Evolutionary conservation across 2,888 invertebrate genomes (phyloP).

Genomic region (Pardosa pseudoannulata): DNA sequence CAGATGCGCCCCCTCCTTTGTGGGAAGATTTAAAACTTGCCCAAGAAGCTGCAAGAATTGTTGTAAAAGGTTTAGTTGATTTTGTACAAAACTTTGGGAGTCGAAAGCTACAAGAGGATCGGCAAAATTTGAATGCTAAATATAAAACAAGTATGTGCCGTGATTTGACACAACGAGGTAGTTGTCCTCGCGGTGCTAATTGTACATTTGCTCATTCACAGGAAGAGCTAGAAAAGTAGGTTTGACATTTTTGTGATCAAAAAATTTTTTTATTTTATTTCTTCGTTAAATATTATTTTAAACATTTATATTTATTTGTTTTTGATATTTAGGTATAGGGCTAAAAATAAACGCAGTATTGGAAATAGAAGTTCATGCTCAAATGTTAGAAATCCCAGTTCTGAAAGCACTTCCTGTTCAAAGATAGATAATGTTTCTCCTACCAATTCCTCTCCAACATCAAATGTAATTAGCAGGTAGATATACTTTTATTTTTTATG

Average conservation of each 20-base stretch:
- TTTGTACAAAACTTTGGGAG: conserved; percentile 87
- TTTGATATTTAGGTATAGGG: conserved; percentile 31
- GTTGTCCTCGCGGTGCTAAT: conserved; percentile 89
- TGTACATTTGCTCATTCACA: conserved; percentile 96
- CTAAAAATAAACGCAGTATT: conserved; percentile 58
- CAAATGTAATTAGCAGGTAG: not conserved
- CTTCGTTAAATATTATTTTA: not conserved
- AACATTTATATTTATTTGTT: no score
- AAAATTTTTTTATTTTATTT: not conserved
- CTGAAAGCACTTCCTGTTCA: conserved; percentile 26
- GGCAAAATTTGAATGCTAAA: conserved; percentile 81
- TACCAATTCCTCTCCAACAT: conserved; percentile 23
- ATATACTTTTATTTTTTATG: no score
- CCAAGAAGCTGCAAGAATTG: conserved; percentile 79
- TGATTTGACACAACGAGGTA: conserved; percentile 86
- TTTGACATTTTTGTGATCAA: not conserved
- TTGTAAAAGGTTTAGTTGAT: conserved; percentile 86
- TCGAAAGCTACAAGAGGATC: conserved; percentile 78
- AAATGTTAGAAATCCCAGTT: conserved; percentile 26
- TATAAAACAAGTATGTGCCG: conserved; percentile 95
- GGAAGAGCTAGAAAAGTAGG: conserved; percentile 90
- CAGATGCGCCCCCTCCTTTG: conserved; percentile 77
- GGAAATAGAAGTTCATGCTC: conserved; percentile 21
- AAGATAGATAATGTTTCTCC: conserved; percentile 25
- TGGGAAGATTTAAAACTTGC: conserved; percentile 78